Base-by-base conservation (phyloP, 2,888 invertebrate genomes). In the Lagria hirta region DNA sequence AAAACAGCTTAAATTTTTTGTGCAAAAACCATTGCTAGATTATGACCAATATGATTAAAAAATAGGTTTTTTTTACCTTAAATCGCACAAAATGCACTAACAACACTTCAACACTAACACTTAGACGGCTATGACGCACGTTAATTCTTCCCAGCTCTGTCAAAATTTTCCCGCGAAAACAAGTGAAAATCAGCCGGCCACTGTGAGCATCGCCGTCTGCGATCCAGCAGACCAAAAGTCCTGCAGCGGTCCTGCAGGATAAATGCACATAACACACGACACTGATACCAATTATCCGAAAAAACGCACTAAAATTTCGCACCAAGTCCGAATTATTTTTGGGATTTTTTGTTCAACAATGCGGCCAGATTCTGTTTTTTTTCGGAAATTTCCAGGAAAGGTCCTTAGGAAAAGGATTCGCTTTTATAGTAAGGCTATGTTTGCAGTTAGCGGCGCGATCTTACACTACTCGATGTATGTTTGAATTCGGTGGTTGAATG, bases 401-500 rank as follows among this genome's bases (percentile, higher is more conserved):
- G 6, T 26, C 5, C 27, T 28, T 21, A 28, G 35, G 27, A 33
- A 36, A 22, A 26, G 29, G 29, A 7, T n/a, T n/a, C 33, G 17
- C 42, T 24, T 33, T 34, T 28, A 14, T 26, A 33, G 22, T 8
- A 10, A 37, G 36, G 36, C 30, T 41, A 43, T 45, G 45, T 45
- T 40, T 34, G 34, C 45, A 28, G 40, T 22, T 24, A 29, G 34
- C 45, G 40, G 29, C 38, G 45, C 45, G 45, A 40, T 33, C 45
- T 40, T 38, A 45, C 26, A 44, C 45, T 45, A 45, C 28, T 40
- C 24, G 45, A 45, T 38, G 29, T 40, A 24, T 29, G 40, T 45
- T 40, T 40, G 45, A 45, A 45, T 45, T 38, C 45, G 40, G 40
- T 40, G 37, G 40, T 34, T 52, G 53, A 43, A 51, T 35, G 45